A percentile compares a stretch with the other conserved stretches of the same genome.
Conservation (phyloP, 2,888 invertebrate species). For the Macrophya annulata region DNA sequence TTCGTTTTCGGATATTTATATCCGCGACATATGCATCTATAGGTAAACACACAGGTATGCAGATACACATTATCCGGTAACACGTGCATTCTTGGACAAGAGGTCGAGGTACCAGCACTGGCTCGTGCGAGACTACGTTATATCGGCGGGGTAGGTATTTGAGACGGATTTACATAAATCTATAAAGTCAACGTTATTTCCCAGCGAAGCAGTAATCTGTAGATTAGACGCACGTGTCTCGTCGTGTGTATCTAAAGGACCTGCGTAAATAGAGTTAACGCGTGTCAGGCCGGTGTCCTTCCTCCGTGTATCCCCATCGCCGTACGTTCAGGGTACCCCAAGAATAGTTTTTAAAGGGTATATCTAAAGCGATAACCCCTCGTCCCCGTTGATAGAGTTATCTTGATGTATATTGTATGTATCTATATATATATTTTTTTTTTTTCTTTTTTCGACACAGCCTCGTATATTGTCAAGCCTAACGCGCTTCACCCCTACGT, state of each 20-base stretch:
- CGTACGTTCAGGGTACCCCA: neutral
- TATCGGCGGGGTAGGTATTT: constrained; percentile 33
- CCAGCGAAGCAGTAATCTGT: constrained; percentile 68
- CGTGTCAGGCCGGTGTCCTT: constrained; percentile 55
- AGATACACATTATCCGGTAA: neutral
- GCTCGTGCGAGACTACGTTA: constrained; percentile 27
- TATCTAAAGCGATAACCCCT: constrained; percentile 44
- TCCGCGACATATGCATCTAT: neutral
- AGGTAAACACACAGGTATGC: neutral
- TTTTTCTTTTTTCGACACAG: constrained; percentile 48
- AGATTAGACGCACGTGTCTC: constrained; percentile 70
- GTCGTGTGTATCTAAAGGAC: constrained; percentile 62
- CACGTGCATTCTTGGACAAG: constrained; percentile 12
- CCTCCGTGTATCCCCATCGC: constrained; percentile 28
- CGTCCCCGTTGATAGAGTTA: constrained; percentile 54
- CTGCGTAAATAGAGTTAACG: constrained; percentile 64
- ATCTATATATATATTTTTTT: neutral
- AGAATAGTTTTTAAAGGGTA: constrained; percentile 48
- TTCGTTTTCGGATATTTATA: neutral
- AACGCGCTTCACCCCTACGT: constrained; percentile 16
- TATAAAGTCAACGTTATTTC: constrained; percentile 55
- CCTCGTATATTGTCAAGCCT: constrained; percentile 33
- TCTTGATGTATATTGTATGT: constrained; percentile 49
- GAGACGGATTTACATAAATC: constrained; percentile 55
- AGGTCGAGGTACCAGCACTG: neutral